Conservation (phyloP, 2,113 vertebrate genomes). For the Plotosus lineatus region DNA sequence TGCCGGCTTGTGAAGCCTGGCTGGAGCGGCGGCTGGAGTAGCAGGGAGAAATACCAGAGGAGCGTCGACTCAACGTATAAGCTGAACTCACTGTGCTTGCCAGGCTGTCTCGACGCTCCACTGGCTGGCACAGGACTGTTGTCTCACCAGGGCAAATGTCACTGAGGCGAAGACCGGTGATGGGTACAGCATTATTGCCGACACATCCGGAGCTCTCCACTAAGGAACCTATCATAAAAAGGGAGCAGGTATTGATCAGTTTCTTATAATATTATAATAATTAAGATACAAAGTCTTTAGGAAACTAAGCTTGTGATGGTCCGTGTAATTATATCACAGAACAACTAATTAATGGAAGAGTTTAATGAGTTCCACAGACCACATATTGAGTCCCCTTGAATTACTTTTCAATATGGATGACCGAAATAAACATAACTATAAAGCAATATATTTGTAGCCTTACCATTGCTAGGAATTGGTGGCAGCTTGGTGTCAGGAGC, state of each 20-base stretch:
- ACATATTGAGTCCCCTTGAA: not conserved
- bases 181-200: constrained; percentile 71
- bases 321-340: not conserved
- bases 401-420: not conserved
- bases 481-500: constrained; percentile 80
- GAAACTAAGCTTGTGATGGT: not conserved
- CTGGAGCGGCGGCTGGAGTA: constrained; percentile 89
- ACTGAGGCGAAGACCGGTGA: constrained; percentile 71
- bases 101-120: constrained; percentile 83
- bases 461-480: constrained; percentile 83
- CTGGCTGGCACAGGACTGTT: constrained; percentile 77
- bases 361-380: not conserved
- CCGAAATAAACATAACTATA: not conserved
- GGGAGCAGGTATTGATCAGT: not conserved
- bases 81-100: constrained; percentile 86
- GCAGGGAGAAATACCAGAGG: constrained; percentile 90
- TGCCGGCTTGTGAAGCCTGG: constrained; percentile 78
- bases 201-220: constrained; percentile 67
- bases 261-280: not conserved
- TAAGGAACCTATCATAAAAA: constrained; percentile 59
- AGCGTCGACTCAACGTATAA: constrained; percentile 86
- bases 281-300: not conserved
- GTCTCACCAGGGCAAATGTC: constrained; percentile 77
- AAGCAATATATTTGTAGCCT: not conserved
- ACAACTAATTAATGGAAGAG: not conserved